A percentile compares a stretch with the other conserved stretches of the same genome.
These are phyloP conservation scores for Cryptops parisi DNA, from an alignment of 2,888 invertebrate species.

Conservation along the genomic window DNA sequence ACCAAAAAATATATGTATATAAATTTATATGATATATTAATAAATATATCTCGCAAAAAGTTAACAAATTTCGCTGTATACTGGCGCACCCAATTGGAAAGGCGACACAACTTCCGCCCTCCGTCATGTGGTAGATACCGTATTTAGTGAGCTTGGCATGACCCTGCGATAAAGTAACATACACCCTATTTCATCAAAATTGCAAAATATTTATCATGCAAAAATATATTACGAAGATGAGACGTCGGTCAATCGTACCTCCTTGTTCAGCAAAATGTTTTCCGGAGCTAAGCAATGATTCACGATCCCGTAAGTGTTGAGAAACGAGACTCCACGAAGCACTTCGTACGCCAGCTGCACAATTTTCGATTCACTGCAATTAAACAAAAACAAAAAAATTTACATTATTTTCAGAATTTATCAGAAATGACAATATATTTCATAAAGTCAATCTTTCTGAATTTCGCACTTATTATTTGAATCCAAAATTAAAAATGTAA, in stretches of 20 bases:
- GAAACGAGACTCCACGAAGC: constrained; percentile 51
- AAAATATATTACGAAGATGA: no score
- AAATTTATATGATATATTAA: constrained; percentile 12
- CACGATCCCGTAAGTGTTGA: constrained; percentile 56
- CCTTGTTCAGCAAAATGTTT: constrained; percentile 60
- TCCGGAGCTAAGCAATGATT: constrained; percentile 68
- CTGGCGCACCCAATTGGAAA: constrained; percentile 53
- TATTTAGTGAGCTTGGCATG: constrained; percentile 76
- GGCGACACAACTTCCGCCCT: constrained; percentile 65
- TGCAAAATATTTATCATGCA: no score
- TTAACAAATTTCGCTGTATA: background rate
- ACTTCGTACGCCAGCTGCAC: constrained; percentile 56
- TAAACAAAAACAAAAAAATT: no score
- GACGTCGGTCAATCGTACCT: no score
- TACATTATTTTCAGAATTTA: no score
- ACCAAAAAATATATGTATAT: background rate
- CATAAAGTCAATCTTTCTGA: no score
- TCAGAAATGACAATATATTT: no score
- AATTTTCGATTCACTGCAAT: no score
- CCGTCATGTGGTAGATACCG: constrained; percentile 86
- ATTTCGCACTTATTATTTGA: no score
- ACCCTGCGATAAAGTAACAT: no score
- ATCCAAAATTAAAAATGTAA: no score
- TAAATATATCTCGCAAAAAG: constrained; percentile 3
- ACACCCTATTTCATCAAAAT: no score